Conservation (phyloP, 2,797 vertebrate species). For the Todus mexicanus region DNA sequence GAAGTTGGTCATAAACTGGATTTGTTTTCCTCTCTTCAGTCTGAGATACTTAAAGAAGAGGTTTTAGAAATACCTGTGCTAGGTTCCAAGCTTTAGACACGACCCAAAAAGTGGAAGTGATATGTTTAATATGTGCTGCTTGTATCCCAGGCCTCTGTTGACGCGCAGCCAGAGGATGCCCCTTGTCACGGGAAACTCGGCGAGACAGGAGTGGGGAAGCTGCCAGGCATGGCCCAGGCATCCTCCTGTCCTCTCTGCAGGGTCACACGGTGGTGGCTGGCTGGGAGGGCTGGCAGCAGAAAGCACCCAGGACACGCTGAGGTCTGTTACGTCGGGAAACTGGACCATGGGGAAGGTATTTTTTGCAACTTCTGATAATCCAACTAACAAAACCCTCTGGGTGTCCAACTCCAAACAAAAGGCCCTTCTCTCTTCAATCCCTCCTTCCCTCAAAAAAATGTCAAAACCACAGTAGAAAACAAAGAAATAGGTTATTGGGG, state of each 20-base stretch:
- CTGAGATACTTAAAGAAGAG: background rate
- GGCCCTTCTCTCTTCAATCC: fast-evolving
- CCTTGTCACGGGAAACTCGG: background rate
- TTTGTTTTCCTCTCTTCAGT: background rate
- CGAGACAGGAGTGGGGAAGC: fast-evolving
- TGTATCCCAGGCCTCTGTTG: fast-evolving
- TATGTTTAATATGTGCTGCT: fast-evolving
- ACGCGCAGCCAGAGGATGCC: fast-evolving
- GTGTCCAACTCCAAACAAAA: background rate
- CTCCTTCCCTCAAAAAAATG: background rate
- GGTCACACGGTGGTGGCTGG: fast-evolving
- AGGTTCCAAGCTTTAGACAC: background rate
- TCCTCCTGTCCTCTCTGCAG: background rate
- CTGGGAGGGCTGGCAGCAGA: background rate
- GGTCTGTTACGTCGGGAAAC: fast-evolving
- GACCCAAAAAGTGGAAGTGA: background rate
- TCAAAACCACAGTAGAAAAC: background rate
- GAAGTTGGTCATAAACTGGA: background rate
- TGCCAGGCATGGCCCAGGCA: background rate
- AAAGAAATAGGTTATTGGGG: too few relatives aligned
- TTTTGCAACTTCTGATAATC: background rate
- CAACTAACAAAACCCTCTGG: fast-evolving
- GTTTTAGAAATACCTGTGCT: background rate
- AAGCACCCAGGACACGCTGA: fast-evolving
- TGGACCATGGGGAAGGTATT: background rate